Base-by-base conservation (phyloP, 2,888 invertebrate genomes). In the Eudemis profundana region DNA sequence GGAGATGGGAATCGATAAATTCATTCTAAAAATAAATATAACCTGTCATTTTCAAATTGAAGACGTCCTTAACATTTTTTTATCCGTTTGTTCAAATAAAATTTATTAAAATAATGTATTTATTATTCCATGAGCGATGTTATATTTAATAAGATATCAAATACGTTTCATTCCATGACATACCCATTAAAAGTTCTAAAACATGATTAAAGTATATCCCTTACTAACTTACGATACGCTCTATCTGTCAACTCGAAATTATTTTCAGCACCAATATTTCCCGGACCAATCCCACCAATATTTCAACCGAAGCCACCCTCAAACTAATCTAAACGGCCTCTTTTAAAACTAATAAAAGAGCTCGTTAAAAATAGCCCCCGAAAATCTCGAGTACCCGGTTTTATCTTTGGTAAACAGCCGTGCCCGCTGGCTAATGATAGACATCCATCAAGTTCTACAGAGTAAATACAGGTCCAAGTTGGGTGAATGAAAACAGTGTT, bases 301-400 rank as follows among this genome's bases (percentile, higher is more conserved):
- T 50, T 50, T 64, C 64, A 64, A 51, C 50, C 54, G 44, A 44
- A 64, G 56, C 64, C 54, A 56, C 83, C 84, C 83, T 82, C 84
- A 79, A 81, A 85, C 71, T 78, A 90, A 91, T 92, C 91, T 92
- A 87, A 92, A 90, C 90, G 88, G 88, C 88, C 90, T 84, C 89
- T 88, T 91, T 90, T 89, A 87, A 87, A 90, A 88, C 89, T 89
- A 90, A 90, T 91, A 90, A 90, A 90, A 90, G 82, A 85, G 82
- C 81, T 85, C 85, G 89, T 89, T 90, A 83, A 83, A 90, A 90
- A 91, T 90, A 91, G 90, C 91, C 86, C 89, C 90, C 85, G 89
- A 87, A 88, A 85, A 84, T 84, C 84, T 89, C 86, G 81, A 87
- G 89, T 84, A 86, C 75, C 74, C 40, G 68, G 71, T 74, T 72